Evolutionary conservation across 2,113 vertebrate species (phyloP).

Genomic region (Microcebus jonahi): DNA sequence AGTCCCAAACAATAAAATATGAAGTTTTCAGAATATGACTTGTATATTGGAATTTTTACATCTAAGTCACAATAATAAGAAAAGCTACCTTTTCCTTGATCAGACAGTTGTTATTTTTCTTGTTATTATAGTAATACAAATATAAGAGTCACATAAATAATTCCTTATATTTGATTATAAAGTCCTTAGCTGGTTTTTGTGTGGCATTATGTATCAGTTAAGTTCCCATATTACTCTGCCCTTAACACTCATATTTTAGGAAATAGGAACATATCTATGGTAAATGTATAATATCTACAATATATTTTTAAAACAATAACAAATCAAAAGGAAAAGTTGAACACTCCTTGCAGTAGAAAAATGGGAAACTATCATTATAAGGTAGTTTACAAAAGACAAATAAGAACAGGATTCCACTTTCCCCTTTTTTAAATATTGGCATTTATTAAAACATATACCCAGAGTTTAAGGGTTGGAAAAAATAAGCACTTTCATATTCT

Average conservation of each 20-base stretch:
- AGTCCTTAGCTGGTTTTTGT: neutral
- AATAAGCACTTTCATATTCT: neutral
- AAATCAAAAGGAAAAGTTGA: slow-evolving; percentile 25
- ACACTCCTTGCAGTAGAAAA: neutral
- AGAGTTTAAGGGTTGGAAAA: neutral
- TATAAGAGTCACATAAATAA: neutral
- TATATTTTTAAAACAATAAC: neutral
- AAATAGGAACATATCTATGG: neutral
- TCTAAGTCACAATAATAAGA: neutral
- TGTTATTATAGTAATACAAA: neutral
- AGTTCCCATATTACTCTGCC: neutral
- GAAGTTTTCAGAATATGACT: neutral
- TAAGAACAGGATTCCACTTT: neutral
- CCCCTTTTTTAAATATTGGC: neutral
- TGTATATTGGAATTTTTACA: neutral
- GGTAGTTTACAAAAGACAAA: neutral
- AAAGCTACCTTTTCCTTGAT: neutral
- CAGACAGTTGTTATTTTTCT: neutral
- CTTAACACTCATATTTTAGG: neutral
- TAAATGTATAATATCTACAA: neutral
- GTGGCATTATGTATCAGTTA: neutral
- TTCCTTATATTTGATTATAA: slow-evolving; percentile 10
- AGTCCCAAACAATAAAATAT: slow-evolving; percentile 57
- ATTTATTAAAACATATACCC: neutral
- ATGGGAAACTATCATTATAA: neutral